Base-by-base conservation (phyloP, 2,888 invertebrate species). In the Hemistola chrysoprasaria region DNA sequence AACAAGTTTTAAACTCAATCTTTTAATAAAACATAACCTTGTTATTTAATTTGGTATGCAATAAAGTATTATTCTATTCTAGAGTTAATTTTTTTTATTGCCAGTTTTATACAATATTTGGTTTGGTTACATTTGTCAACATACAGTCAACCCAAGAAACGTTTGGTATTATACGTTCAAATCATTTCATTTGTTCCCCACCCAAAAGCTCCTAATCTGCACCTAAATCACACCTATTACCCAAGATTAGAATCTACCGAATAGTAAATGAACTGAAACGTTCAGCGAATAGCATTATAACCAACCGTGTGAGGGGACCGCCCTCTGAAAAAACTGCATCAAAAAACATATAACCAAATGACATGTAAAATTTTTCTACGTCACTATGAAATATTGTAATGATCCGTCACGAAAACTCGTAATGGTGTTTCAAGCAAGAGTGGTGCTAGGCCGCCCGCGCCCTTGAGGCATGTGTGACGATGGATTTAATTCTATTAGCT, bases 341-440 rank as follows among this genome's bases (percentile, higher is more conserved):
- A 16, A 78, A 79, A 83, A 83, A 81, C 74, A 67, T 72, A 58
- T 70, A n/a, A n/a, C 79, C 78, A 85, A 87, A 88, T 87, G 83
- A 85, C 85, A 86, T 76, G 84, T 83, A 69, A 78, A 84, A 88
- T 83, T 86, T 86, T 85, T 88, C 87, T 83, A 74, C 73, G 88
- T 86, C 88, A 86, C 78, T 67, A 86, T 86, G 83, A 87, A 76
- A 82, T 81, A 88, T 85, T 77, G 78, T 88, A 87, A 88, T 87
- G 87, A 77, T 63, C 78, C 87, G 86, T 87, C 80, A 82, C 86
- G 79, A 83, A 80, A 81, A 81, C 74, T 71, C 70, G 67, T 84
- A 78, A 85, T 79, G 78, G 73, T 60, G 77, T 71, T 70, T 71
- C 86, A 83, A 84, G 84, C 81, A 61, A 84, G 75, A 67, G 67